Conservation (phyloP, 2,888 invertebrate genomes). For the Chloromyia formosa region DNA sequence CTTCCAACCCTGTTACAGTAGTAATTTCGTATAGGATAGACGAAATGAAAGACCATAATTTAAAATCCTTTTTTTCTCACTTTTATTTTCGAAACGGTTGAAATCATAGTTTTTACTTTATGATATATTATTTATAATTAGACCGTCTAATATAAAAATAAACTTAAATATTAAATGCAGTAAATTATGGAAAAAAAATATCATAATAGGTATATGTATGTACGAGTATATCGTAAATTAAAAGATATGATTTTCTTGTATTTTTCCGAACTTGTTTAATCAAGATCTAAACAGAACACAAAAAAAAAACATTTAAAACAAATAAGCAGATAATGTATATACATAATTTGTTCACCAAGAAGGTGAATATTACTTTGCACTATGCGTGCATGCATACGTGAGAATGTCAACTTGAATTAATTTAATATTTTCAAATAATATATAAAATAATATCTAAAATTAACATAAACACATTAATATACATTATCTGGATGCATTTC, state of each 20-base stretch:
- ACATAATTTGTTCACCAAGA: too few species aligned
- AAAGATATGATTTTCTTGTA: neutral
- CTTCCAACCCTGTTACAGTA: too few species aligned
- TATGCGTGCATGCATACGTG: too few species aligned
- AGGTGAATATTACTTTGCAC: too few species aligned
- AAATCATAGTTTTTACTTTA: neutral
- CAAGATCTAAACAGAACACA: neutral
- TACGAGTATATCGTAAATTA: neutral
- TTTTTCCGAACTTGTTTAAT: neutral
- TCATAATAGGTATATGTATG: neutral
- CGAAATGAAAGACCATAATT: neutral
- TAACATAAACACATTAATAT: constrained; percentile 13
- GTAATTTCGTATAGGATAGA: too few species aligned
- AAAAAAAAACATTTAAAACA: neutral
- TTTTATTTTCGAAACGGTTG: constrained; percentile 30
- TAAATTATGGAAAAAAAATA: constrained; percentile 33
- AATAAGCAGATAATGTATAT: too few species aligned
- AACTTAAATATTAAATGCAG: constrained; percentile 42
- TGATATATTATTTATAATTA: constrained; percentile 6
- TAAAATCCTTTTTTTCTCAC: constrained; percentile 14
- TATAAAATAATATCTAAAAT: neutral
- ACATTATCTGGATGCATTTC: neutral
- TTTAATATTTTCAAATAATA: too few species aligned
- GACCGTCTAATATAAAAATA: constrained; percentile 4
- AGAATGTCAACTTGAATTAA: neutral